Evolutionary conservation across 2,888 invertebrate genomes (phyloP).

Genomic region (Herminia tarsipennalis): DNA sequence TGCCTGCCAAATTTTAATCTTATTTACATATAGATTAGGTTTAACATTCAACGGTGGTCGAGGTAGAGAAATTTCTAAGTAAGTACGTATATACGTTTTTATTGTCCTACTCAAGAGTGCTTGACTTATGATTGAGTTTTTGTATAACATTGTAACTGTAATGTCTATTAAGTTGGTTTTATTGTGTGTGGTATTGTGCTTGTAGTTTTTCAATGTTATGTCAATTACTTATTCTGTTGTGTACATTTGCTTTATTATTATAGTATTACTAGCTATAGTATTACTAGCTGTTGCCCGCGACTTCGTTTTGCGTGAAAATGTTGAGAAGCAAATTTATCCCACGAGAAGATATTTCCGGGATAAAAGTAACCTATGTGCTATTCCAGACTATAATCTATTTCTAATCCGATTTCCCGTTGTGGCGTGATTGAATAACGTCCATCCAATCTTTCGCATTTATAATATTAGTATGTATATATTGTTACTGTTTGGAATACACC

Average conservation of each 20-base stretch:
- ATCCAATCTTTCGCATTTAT: too few relatives aligned
- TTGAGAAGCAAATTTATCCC: too few relatives aligned
- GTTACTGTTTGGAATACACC: too few relatives aligned
- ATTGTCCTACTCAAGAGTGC: slow-evolving; percentile 36
- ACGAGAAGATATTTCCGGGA: too few relatives aligned
- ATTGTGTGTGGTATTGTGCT: slow-evolving; percentile 7
- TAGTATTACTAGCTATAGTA: too few relatives aligned
- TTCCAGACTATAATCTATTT: too few relatives aligned
- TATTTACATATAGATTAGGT: slow-evolving; percentile 41
- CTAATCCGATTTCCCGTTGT: too few relatives aligned
- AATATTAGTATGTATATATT: too few relatives aligned
- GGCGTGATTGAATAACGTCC: too few relatives aligned
- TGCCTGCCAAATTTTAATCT: slow-evolving; percentile 37
- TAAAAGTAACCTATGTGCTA: too few relatives aligned
- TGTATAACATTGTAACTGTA: slow-evolving; percentile 35
- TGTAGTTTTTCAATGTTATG: background rate
- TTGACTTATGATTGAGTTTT: slow-evolving; percentile 49
- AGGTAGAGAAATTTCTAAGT: slow-evolving; percentile 30
- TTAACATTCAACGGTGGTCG: slow-evolving; percentile 23
- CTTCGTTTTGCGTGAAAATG: too few relatives aligned
- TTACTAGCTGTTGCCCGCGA: too few relatives aligned
- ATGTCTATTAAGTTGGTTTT: slow-evolving; percentile 38
- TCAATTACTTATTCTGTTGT: background rate
- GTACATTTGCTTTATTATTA: background rate
- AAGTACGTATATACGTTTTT: slow-evolving; percentile 37